Evolutionary conservation across 2,113 vertebrate species (phyloP).

Genomic region (Electrona antarctica): DNA sequence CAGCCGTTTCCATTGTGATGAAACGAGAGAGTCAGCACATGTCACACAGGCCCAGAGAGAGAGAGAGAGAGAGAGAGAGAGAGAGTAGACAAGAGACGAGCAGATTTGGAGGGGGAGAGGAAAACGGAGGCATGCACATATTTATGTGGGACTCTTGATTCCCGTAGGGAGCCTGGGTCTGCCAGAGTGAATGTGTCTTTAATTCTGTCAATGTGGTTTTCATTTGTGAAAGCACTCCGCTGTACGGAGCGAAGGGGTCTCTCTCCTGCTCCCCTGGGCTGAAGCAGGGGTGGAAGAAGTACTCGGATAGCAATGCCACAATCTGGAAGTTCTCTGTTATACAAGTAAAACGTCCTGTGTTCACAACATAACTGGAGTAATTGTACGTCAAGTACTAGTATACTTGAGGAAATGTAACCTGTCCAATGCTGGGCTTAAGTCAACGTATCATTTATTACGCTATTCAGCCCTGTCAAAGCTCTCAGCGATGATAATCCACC

Average conservation of each 20-base stretch:
- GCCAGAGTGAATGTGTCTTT: slow-evolving; percentile 45
- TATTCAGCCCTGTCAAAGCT: background rate
- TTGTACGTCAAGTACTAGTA: too few species aligned
- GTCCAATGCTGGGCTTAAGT: background rate
- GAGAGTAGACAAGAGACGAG: background rate
- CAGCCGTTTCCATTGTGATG: slow-evolving; percentile 60
- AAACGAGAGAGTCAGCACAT: slow-evolving; percentile 60
- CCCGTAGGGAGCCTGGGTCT: slow-evolving; percentile 13
- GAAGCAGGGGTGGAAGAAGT: too few species aligned
- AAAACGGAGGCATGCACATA: slow-evolving; percentile 4
- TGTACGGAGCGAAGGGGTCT: background rate
- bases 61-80: slow-evolving; percentile 13
- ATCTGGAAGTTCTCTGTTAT: too few species aligned
- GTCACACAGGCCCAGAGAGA: slow-evolving; percentile 45
- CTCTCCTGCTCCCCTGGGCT: too few species aligned
- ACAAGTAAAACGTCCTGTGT: background rate
- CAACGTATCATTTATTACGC: slow-evolving; percentile 4
- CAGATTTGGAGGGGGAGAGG: background rate
- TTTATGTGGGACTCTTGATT: slow-evolving; percentile 35
- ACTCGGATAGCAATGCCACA: too few species aligned
- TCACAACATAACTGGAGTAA: background rate
- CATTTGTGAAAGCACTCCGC: slow-evolving; percentile 23
- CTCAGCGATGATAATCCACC: background rate
- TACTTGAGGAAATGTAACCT: too few species aligned
- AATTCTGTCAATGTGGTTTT: slow-evolving; percentile 49